Evolutionary conservation across 2,113 vertebrate genomes (phyloP).

Genomic region (Brachirus orientalis): DNA sequence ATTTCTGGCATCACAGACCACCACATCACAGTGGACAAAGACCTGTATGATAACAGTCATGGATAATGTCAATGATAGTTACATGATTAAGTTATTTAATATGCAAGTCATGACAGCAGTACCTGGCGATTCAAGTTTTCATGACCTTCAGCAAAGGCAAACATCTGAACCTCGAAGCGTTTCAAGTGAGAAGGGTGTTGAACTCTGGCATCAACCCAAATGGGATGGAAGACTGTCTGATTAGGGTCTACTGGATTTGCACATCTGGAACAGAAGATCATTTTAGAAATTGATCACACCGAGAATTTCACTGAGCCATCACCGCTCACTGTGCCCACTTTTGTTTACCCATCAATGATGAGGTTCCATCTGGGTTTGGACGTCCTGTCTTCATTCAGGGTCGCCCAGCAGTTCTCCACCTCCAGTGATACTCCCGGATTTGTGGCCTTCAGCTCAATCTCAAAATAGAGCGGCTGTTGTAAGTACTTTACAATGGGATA

Average conservation of each 20-base stretch:
- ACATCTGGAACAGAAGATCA: slow-evolving; percentile 55
- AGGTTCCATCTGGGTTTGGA: slow-evolving; percentile 76
- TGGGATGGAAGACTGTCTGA: slow-evolving; percentile 66
- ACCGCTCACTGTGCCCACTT: no score
- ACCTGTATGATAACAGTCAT: slow-evolving; percentile 38
- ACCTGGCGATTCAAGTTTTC: slow-evolving; percentile 60
- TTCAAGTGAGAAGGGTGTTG: slow-evolving; percentile 68
- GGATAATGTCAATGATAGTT: background rate
- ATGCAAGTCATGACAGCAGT: background rate
- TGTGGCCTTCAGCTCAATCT: slow-evolving; percentile 66
- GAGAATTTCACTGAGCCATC: background rate
- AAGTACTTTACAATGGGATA: slow-evolving; percentile 66
- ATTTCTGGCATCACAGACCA: slow-evolving; percentile 67
- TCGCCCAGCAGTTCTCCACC: slow-evolving; percentile 80
- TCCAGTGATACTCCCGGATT: slow-evolving; percentile 66
- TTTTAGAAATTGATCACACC: no score
- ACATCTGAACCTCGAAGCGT: slow-evolving; percentile 78
- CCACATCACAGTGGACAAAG: slow-evolving; percentile 72
- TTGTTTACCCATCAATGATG: slow-evolving; percentile 72
- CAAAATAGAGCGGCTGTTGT: slow-evolving; percentile 75
- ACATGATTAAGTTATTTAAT: no score
- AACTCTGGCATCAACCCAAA: slow-evolving; percentile 62
- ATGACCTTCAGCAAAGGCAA: slow-evolving; percentile 65
- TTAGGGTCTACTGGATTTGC: slow-evolving; percentile 57
- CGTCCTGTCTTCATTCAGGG: slow-evolving; percentile 30